Evolutionary conservation across 1,140 invertebrate genomes (phyloP).

Genomic region (Idris sp.): DNA sequence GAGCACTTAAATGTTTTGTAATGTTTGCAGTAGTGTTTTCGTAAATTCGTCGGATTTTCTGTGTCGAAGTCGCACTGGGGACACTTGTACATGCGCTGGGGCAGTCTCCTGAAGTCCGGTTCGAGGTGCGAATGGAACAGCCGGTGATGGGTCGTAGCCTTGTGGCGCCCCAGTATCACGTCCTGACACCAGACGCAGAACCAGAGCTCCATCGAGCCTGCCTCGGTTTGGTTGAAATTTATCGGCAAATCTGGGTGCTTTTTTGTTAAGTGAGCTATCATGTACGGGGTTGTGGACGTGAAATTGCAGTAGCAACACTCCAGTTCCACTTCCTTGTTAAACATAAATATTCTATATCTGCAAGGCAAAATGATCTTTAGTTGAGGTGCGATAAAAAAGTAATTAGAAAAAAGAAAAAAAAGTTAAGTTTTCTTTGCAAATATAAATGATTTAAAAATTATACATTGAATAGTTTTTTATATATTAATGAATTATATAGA

Average conservation of each 20-base stretch:
- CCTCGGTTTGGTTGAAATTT: conserved; percentile 43
- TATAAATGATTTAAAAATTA: too few relatives aligned
- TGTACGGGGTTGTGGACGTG: conserved; percentile 33
- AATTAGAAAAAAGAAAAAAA: too few relatives aligned
- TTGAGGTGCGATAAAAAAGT: too few relatives aligned
- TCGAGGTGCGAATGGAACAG: conserved; percentile 72
- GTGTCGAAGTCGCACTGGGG: conserved; percentile 64
- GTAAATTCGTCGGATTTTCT: conserved; percentile 56
- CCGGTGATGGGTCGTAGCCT: conserved; percentile 70
- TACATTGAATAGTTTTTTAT: too few relatives aligned
- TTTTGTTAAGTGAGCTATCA: conserved; percentile 57
- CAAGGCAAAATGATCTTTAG: too few relatives aligned
- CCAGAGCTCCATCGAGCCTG: conserved; percentile 64
- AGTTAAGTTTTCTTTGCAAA: too few relatives aligned
- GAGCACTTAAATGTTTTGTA: conserved; percentile 70
- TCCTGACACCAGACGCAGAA: conserved; percentile 65
- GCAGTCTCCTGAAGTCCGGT: conserved; percentile 62
- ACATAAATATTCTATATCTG: too few relatives aligned
- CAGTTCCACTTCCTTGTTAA: too few relatives aligned
- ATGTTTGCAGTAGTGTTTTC: conserved; percentile 68
- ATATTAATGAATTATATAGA: too few relatives aligned
- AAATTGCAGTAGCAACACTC: conserved; percentile 49
- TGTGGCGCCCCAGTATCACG: too few relatives aligned
- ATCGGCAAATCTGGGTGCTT: conserved; percentile 50
- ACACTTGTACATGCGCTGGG: conserved; percentile 60